Conservation (phyloP, 2,797 vertebrate genomes). For the Chelmon rostratus region DNA sequence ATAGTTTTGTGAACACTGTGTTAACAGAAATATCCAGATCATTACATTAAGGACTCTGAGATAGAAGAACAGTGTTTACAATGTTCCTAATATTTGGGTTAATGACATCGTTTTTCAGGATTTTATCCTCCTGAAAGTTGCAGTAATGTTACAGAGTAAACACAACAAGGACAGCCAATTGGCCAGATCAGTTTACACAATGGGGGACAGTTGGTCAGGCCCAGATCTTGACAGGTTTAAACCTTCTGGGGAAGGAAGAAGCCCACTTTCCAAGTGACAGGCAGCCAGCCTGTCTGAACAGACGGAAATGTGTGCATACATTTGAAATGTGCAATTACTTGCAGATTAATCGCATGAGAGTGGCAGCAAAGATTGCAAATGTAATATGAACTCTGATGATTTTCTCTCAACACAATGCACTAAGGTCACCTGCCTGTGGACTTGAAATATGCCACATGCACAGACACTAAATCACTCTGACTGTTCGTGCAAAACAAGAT, state of each 20-base stretch:
- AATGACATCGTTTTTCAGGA: conserved; percentile 7
- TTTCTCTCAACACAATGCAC: conserved; percentile 56
- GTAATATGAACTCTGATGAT: conserved; percentile 56
- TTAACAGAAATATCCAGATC: conserved; percentile 2
- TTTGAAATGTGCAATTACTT: conserved; percentile 76
- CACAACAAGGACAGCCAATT: conserved; percentile 46
- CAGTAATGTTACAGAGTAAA: conserved; percentile 36
- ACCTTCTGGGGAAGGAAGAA: conserved; percentile 71
- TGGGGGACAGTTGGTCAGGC: conserved; percentile 69
- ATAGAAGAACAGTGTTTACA: background rate
- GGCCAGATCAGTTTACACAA: conserved; percentile 54
- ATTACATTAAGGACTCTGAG: background rate
- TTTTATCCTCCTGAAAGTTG: conserved; percentile 22
- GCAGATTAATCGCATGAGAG: conserved; percentile 64
- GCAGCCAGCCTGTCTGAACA: conserved; percentile 66
- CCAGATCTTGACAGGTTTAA: conserved; percentile 69
- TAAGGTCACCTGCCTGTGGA: conserved; percentile 62
- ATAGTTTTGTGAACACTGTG: background rate
- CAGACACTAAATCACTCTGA: conserved; percentile 73
- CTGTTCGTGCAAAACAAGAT: conserved; percentile 68
- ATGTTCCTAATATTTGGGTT: background rate
- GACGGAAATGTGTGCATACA: conserved; percentile 59
- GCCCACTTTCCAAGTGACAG: conserved; percentile 62
- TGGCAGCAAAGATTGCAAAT: conserved; percentile 52
- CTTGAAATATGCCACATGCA: conserved; percentile 60